A percentile compares a stretch with the other conserved stretches of the same genome.
phyloP scores from a whole-genome alignment of 2,797 vertebrate genomes.

The Enteromius argenteus region DNA sequence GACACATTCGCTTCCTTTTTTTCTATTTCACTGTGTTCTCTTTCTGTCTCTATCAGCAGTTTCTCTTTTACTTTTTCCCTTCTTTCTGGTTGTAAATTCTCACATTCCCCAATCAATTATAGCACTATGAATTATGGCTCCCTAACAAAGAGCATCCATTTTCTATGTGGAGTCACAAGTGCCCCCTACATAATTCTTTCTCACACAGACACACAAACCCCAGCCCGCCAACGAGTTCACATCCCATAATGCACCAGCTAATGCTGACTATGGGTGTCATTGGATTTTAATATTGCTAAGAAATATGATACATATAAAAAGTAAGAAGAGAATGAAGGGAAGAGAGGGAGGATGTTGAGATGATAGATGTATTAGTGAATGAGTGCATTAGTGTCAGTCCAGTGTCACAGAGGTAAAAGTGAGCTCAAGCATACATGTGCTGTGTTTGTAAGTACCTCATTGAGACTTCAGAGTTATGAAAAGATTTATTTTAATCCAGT shows the following conservation, averaged over 20 bases:
- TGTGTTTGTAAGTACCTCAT: slow-evolving; percentile 11
- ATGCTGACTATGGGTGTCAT: slow-evolving; percentile 43
- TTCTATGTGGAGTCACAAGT: slow-evolving; percentile 45
- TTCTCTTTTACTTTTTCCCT: slow-evolving; percentile 24
- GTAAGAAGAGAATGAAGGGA: slow-evolving; percentile 8
- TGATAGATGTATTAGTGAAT: slow-evolving; percentile 42
- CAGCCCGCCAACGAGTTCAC: slow-evolving; percentile 11
- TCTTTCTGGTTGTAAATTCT: slow-evolving; percentile 42
- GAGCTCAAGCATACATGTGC: not conserved
- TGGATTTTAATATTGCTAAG: slow-evolving; percentile 39
- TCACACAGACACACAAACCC: slow-evolving; percentile 15
- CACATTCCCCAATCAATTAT: slow-evolving; percentile 52
- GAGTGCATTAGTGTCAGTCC: slow-evolving; percentile 41
- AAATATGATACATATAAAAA: slow-evolving; percentile 46
- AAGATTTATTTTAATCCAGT: not conserved
- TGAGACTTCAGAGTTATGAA: slow-evolving; percentile 3
- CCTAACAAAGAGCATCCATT: slow-evolving; percentile 57
- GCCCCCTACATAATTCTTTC: slow-evolving; percentile 17
- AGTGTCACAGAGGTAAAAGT: slow-evolving; percentile 10
- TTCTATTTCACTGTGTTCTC: slow-evolving; percentile 4
- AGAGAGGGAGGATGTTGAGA: slow-evolving; percentile 22
- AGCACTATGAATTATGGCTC: slow-evolving; percentile 45
- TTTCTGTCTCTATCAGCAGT: slow-evolving; percentile 27
- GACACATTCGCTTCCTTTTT: slow-evolving; percentile 26
- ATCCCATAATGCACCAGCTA: slow-evolving; percentile 50